Percentiles rank a stretch among this genome's conserved stretches.
Evolutionary conservation across 1,140 invertebrate genomes (phyloP).

Genomic region (Zaprionus lachaisei): DNA sequence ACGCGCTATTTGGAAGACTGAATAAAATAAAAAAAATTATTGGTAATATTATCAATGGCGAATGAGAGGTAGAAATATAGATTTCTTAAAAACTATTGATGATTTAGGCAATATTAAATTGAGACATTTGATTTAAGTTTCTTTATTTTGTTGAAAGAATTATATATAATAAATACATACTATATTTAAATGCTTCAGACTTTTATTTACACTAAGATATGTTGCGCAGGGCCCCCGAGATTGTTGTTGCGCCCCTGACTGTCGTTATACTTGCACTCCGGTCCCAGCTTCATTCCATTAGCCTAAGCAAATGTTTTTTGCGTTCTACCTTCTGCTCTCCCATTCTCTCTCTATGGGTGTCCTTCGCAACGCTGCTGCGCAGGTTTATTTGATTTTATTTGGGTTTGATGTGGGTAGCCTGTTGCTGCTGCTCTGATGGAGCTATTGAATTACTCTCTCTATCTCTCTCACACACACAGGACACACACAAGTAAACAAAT

Average conservation of each 20-base stretch:
- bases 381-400: conserved; percentile 45
- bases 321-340: conserved; percentile 1
- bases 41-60: too few relatives aligned
- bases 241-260: too few relatives aligned
- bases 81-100: too few relatives aligned
- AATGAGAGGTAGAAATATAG: too few relatives aligned
- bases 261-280: not conserved
- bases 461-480: not conserved
- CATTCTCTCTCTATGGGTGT: not conserved
- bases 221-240: not conserved
- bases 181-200: too few relatives aligned
- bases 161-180: too few relatives aligned
- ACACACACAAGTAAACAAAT: conserved; percentile 1
- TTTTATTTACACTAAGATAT: too few relatives aligned
- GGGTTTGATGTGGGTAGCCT: conserved; percentile 73
- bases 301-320: conserved; percentile 40
- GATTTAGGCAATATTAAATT: too few relatives aligned
- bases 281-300: conserved; percentile 28
- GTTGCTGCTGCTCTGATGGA: conserved; percentile 35
- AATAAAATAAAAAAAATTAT: too few relatives aligned
- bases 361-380: conserved; percentile 41
- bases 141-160: too few relatives aligned
- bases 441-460: conserved; percentile 42
- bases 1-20: too few relatives aligned
- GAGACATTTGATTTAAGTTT: too few relatives aligned